A percentile compares a stretch with the other conserved stretches of the same genome.
These are phyloP conservation scores for Caenorhabditis doughertyi DNA, from an alignment of 2,888 invertebrate genomes.

Conservation along the genomic window DNA sequence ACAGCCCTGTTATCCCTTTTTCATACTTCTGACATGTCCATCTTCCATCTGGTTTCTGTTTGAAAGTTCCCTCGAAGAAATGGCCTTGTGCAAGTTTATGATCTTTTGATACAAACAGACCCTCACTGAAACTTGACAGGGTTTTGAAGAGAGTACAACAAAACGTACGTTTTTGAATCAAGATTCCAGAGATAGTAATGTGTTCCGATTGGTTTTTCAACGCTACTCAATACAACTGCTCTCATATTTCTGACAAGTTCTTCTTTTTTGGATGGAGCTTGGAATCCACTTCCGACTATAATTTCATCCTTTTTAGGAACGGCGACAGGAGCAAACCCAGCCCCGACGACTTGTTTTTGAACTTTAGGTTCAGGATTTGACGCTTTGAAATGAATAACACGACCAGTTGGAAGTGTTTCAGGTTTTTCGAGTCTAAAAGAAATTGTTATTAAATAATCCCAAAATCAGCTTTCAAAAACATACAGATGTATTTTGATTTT, in stretches of 20 bases:
- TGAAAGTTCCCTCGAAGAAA: slow-evolving; percentile 37
- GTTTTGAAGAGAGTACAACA: not conserved
- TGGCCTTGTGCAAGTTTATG: slow-evolving; percentile 12
- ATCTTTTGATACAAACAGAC: slow-evolving; percentile 13
- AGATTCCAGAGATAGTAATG: slow-evolving; percentile 40
- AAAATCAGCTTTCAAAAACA: not conserved
- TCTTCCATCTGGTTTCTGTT: slow-evolving; percentile 12
- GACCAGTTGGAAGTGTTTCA: not conserved
- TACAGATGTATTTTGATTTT: slow-evolving; percentile 24
- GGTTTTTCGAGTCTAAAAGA: slow-evolving; percentile 12
- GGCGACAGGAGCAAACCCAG: not conserved
- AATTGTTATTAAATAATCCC: not conserved
- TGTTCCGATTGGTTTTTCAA: slow-evolving; percentile 11
- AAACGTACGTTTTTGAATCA: slow-evolving; percentile 22
- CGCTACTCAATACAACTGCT: slow-evolving; percentile 30
- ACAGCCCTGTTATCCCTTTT: not conserved
- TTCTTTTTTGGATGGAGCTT: not conserved
- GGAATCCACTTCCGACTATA: slow-evolving; percentile 20
- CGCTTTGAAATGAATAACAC: slow-evolving; percentile 15
- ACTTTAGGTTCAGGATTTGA: not conserved
- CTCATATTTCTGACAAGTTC: not conserved
- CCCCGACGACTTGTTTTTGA: not conserved
- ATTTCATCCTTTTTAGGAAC: not conserved
- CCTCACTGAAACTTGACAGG: slow-evolving; percentile 19
- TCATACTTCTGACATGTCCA: slow-evolving; percentile 19